These are phyloP conservation scores for Pachydiplax longipennis DNA, from an alignment of 2,888 invertebrate genomes.

Conservation along the genomic window DNA sequence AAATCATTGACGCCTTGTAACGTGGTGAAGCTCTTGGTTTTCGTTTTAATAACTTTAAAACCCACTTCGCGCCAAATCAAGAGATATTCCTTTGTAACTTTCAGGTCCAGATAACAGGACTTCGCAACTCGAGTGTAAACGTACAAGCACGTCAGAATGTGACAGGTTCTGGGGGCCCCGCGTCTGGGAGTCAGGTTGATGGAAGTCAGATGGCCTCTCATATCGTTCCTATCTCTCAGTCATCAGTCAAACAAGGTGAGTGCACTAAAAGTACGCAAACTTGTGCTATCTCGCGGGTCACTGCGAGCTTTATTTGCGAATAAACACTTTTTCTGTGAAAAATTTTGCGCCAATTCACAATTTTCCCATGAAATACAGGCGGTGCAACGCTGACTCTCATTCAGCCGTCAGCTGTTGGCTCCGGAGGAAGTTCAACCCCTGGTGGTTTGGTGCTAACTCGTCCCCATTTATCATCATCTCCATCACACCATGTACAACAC, in stretches of 20 bases:
- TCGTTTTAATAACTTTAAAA: too few relatives aligned
- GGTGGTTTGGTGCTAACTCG: slow-evolving; percentile 38
- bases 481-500: slow-evolving; percentile 30
- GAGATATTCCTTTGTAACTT: not conserved
- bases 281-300: not conserved
- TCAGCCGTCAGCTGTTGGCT: slow-evolving; percentile 22
- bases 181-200: slow-evolving; percentile 1
- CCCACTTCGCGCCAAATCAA: too few relatives aligned
- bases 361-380: not conserved
- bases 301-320: not conserved
- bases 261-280: not conserved
- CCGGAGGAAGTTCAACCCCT: slow-evolving; percentile 24
- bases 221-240: slow-evolving; percentile 34
- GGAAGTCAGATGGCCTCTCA: slow-evolving; percentile 13
- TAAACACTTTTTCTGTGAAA: too few relatives aligned
- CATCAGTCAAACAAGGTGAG: slow-evolving; percentile 37
- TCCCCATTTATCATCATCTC: slow-evolving; percentile 10
- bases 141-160: slow-evolving; percentile 18
- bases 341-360: not conserved
- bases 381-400: slow-evolving; percentile 32
- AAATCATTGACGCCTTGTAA: not conserved
- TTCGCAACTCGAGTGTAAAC: not conserved
- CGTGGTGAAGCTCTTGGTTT: not conserved
- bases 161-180: slow-evolving; percentile 1
- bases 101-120: slow-evolving; percentile 37